phyloP scores from a whole-genome alignment of 2,113 vertebrate species.

The Aphyosemion australe region DNA sequence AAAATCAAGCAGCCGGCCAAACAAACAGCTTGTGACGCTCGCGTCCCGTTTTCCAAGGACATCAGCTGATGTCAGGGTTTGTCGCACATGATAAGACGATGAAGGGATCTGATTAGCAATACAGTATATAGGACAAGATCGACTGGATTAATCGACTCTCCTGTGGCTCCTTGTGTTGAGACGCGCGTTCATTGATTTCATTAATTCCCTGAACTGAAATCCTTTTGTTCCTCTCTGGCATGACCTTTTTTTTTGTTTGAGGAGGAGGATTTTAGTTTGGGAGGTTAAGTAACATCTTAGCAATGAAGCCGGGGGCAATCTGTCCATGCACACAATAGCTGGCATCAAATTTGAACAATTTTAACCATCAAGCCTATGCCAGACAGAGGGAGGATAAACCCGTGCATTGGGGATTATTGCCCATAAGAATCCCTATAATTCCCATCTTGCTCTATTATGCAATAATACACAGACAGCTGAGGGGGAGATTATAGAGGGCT shows the following conservation, averaged over 20 bases:
- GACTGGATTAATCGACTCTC: conserved; percentile 63
- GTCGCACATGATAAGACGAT: conserved; percentile 69
- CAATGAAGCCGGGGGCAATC: conserved; percentile 8
- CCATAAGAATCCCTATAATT: conserved; percentile 71
- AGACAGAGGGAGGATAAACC: conserved; percentile 57
- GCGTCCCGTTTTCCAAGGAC: conserved; percentile 51
- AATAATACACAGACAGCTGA: conserved; percentile 74
- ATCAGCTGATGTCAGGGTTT: conserved; percentile 59
- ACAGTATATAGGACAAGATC: conserved; percentile 72
- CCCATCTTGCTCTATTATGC: conserved; percentile 76
- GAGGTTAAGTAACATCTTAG: not conserved
- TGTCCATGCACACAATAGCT: conserved; percentile 29
- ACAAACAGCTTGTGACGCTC: conserved; percentile 5
- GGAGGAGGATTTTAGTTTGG: conserved; percentile 14
- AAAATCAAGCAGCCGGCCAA: not conserved
- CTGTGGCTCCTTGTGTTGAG: conserved; percentile 12
- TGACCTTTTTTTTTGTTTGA: conserved; percentile 10
- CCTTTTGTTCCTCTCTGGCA: not conserved
- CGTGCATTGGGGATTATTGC: conserved; percentile 63
- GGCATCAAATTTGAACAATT: conserved; percentile 52
- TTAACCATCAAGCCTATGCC: conserved; percentile 43
- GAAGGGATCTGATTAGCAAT: conserved; percentile 75
- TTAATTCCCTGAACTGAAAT: conserved; percentile 5
- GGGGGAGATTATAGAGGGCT: conserved; percentile 60
- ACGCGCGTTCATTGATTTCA: conserved; percentile 15